Conservation (phyloP, 2,888 invertebrate species). For the Aphodius granarius region DNA sequence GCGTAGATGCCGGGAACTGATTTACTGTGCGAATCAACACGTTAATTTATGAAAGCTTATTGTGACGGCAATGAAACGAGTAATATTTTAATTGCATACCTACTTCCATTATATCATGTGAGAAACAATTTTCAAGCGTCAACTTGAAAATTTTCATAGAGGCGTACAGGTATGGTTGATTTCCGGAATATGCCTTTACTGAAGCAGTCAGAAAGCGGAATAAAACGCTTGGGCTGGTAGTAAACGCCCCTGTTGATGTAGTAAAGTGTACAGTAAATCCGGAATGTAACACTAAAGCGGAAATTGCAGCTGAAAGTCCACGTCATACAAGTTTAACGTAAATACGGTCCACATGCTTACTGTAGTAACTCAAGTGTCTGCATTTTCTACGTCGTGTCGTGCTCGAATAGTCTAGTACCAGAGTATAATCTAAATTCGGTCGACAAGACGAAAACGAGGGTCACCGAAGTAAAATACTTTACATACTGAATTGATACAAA, state of each 20-base stretch:
- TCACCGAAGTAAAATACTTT: background rate
- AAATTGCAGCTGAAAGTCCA: background rate
- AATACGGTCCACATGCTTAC: background rate
- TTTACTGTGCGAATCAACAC: background rate
- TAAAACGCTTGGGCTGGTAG: background rate
- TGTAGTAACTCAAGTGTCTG: background rate
- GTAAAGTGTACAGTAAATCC: constrained; percentile 6
- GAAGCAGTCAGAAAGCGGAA: background rate
- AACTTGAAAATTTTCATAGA: background rate
- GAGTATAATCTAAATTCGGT: background rate
- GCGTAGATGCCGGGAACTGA: background rate
- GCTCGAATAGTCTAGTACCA: background rate
- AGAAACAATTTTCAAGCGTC: background rate
- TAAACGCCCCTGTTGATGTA: background rate
- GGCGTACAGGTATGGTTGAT: background rate
- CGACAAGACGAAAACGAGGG: background rate
- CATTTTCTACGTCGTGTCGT: background rate
- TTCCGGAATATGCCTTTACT: background rate
- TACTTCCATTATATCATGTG: background rate
- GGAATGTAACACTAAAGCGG: background rate
- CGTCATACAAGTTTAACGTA: background rate
- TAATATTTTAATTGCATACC: background rate
- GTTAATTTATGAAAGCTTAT: background rate
- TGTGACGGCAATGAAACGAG: background rate
- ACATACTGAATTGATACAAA: too few relatives aligned